Evolutionary conservation across 2,797 vertebrate species (phyloP), one percentile per base, ranked within the genome.

Genomic region (Champsocephalus gunnari): DNA sequence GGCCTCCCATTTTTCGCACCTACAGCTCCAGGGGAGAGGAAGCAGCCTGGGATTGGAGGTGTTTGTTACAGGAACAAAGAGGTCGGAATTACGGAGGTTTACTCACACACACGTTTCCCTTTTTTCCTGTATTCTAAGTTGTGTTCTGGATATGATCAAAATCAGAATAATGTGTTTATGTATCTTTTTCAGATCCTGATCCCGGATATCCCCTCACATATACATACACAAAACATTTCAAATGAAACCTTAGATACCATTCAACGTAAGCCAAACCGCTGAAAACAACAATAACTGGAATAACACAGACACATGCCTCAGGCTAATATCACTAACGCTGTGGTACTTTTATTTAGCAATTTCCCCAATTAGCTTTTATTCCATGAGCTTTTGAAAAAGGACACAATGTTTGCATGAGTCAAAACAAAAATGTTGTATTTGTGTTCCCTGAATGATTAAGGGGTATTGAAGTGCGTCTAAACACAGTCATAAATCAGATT

Each of bases 141-240:
- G 50, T 68, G 67, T 59, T 80, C 81, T 83, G 81, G 61, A 87
- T 56, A 79, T 81, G 56, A 77, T 87, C 72, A 81, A 71, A 86
- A 62, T 82, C 65, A 38, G 67, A 34, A 70, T 79, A 79, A 74
- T 62, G 64, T 87, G 79, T 85, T 88, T 89, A 69, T 66, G 21
- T 73, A 53, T 86, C 32, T 66, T 75, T 73, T 81, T 81, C 76
- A 78, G n/a, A 82, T 79, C 81, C 63, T 66, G 58, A 80, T 76
- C 72, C 73, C 58, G 62, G 75, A 88, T 79, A 86, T 79, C 66
- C 68, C 57, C 61, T 43, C 55, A 61, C 58, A 50, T 58, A 58
- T 77, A 83, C 84, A 86, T 83, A 90, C 88, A 89, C 81, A 77
- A 64, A 85, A 72, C 66, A 66, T 81, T 84, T 79, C 77, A 79